Percentiles rank a stretch among this genome's conserved stretches.
These are phyloP conservation scores for Atrichornis clamosus DNA, from an alignment of 2,113 vertebrate genomes.

Conservation along the genomic window DNA sequence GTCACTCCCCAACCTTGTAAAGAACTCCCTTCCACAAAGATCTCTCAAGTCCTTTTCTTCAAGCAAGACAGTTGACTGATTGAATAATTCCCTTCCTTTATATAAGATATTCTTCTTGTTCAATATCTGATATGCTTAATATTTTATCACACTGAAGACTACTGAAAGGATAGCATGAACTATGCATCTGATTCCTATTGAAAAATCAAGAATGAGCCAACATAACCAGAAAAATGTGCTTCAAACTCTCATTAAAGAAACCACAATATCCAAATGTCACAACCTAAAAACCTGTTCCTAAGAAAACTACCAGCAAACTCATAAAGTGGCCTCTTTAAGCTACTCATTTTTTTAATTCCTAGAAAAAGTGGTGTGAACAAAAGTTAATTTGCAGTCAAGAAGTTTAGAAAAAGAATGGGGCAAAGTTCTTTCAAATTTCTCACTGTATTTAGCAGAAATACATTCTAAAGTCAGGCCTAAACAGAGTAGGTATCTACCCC, in stretches of 20 bases:
- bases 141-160: neutral
- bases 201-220: neutral
- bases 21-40: neutral
- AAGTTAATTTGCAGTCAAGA: neutral
- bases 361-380: neutral
- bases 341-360: neutral
- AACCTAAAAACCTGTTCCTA: neutral
- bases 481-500: neutral
- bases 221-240: neutral
- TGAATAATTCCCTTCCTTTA: neutral
- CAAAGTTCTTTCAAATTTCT: neutral
- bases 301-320: neutral
- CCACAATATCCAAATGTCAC: neutral
- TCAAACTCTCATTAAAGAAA: neutral
- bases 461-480: neutral
- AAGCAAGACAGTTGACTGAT: neutral
- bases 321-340: neutral
- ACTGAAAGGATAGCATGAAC: neutral
- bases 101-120: neutral
- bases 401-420: neutral
- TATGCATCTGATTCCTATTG: neutral
- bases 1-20: neutral
- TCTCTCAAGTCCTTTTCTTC: neutral
- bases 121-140: rapidly evolving
- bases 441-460: neutral